A percentile compares a stretch with the other conserved stretches of the same genome.
Evolutionary conservation across 2,113 vertebrate species (phyloP).

Genomic region (Piprites chloris): DNA sequence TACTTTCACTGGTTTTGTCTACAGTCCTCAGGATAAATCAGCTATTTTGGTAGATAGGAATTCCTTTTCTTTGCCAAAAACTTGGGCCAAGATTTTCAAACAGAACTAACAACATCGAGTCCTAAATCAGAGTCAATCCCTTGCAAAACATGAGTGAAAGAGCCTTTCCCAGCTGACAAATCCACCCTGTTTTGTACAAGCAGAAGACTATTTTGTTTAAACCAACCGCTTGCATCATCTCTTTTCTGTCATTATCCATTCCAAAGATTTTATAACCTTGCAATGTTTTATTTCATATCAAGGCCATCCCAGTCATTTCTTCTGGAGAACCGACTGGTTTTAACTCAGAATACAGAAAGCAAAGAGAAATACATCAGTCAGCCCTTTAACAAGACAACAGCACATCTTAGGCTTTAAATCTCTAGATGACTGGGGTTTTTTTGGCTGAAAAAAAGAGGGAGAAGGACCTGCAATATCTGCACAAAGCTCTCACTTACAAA

Average conservation of each 20-base stretch:
- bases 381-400: neutral
- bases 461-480: neutral
- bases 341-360: neutral
- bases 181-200: neutral
- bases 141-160: neutral
- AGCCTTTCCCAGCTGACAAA: neutral
- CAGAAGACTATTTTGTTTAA: neutral
- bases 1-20: neutral
- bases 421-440: neutral
- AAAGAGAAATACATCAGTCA: neutral
- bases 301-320: neutral
- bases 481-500: accelerated
- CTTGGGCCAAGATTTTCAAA: neutral
- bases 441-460: neutral
- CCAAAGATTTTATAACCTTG: neutral
- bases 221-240: neutral
- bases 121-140: neutral
- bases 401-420: neutral
- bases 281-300: neutral
- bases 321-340: neutral
- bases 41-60: neutral
- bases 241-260: neutral
- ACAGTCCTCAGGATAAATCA: neutral
- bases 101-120: neutral
- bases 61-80: neutral